These are phyloP conservation scores for Aegithalos caudatus DNA, from an alignment of 2,113 vertebrate species.

Conservation along the genomic window DNA sequence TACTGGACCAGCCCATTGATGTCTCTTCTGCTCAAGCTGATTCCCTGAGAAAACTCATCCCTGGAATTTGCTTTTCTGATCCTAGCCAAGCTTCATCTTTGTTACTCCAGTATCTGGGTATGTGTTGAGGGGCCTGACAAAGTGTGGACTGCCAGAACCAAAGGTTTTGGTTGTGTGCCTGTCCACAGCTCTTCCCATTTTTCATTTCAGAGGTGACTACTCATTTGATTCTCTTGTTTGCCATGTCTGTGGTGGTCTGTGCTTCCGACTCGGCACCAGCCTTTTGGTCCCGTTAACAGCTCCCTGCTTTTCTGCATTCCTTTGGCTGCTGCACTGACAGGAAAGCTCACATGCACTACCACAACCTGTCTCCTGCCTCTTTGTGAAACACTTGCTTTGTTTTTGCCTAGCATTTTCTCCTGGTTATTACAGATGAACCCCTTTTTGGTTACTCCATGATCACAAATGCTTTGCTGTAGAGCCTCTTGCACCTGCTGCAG, in stretches of 20 bases:
- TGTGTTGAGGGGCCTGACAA: not conserved
- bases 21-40: not conserved
- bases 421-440: not conserved
- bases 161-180: not conserved
- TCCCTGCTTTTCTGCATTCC: slow-evolving; percentile 16
- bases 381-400: not conserved
- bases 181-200: not conserved
- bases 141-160: not conserved
- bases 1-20: not conserved
- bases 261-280: not conserved
- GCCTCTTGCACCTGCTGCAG: not conserved
- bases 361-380: not conserved
- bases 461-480: not conserved
- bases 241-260: not conserved
- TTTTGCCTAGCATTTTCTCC: not conserved
- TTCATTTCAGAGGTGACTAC: not conserved
- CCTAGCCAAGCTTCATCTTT: not conserved
- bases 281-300: not conserved
- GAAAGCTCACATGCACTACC: not conserved
- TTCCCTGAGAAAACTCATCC: not conserved
- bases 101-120: not conserved
- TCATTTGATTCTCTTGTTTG: not conserved
- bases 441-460: not conserved
- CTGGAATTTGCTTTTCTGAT: not conserved
- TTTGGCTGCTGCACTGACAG: not conserved